Conservation (phyloP, 2,797 vertebrate genomes). For the Saxicola maurus region DNA sequence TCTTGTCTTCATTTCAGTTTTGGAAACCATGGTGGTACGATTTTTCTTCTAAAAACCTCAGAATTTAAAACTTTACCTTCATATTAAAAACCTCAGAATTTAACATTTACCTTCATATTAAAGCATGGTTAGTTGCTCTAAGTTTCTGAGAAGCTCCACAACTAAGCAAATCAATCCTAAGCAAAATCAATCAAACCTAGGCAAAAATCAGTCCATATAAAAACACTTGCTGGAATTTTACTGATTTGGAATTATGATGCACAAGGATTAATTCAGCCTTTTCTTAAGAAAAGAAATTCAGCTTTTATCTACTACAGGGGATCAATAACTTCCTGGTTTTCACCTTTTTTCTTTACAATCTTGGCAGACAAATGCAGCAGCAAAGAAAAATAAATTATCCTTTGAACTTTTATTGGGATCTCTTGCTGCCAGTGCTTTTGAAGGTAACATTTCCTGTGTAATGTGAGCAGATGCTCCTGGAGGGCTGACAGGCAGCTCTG, state of each 20-base stretch:
- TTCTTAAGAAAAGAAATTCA: not conserved
- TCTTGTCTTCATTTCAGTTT: not conserved
- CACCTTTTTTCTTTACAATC: not conserved
- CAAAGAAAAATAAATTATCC: not conserved
- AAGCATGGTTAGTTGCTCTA: not conserved
- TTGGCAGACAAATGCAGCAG: not conserved
- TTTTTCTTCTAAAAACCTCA: not conserved
- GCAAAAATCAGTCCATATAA: not conserved
- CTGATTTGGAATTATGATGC: not conserved
- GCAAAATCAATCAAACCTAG: not conserved
- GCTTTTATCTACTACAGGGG: accelerated
- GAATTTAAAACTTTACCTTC: not conserved
- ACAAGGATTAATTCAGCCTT: not conserved
- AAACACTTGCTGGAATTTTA: not conserved
- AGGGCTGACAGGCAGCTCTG: not conserved
- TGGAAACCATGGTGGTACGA: not conserved
- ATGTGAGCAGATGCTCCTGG: not conserved
- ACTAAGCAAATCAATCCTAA: not conserved
- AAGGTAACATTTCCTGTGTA: not conserved
- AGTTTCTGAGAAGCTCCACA: not conserved
- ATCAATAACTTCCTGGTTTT: not conserved
- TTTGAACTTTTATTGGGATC: not conserved
- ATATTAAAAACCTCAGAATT: not conserved
- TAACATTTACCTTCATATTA: not conserved
- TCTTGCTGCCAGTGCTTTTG: not conserved